Conservation (phyloP, 2,888 invertebrate genomes). For the Nebria brevicollis region DNA sequence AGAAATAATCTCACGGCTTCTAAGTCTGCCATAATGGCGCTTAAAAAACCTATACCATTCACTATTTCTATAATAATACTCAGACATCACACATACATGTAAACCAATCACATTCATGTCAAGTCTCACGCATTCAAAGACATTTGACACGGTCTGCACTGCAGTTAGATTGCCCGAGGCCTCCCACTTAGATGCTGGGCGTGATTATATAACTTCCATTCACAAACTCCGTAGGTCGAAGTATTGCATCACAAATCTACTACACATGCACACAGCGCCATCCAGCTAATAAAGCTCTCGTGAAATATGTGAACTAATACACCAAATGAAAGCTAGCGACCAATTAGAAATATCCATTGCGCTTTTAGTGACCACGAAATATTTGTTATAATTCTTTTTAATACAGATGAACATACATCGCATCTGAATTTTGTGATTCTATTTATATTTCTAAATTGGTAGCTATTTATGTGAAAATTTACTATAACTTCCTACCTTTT, state of each 20-base stretch:
- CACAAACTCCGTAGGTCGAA: slow-evolving; percentile 20
- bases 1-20: neutral
- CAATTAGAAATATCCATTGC: no score
- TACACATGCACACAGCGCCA: neutral
- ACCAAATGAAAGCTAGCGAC: no score
- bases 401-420: no score
- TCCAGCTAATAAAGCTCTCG: neutral
- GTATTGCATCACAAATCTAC: slow-evolving; percentile 12
- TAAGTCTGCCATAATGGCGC: neutral
- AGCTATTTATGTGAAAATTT: no score
- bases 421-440: no score
- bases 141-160: slow-evolving; percentile 25
- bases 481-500: neutral
- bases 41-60: slow-evolving; percentile 1
- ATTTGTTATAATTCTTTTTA: no score
- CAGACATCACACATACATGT: slow-evolving; percentile 6
- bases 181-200: slow-evolving; percentile 24
- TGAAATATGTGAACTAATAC: neutral
- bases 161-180: slow-evolving; percentile 9
- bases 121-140: slow-evolving; percentile 20
- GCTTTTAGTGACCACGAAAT: no score
- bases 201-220: slow-evolving; percentile 17
- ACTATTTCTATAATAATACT: slow-evolving; percentile 1
- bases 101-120: slow-evolving; percentile 15
- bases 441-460: no score